phyloP scores from a whole-genome alignment of 2,888 invertebrate species.

The Calliscelio sp. region DNA sequence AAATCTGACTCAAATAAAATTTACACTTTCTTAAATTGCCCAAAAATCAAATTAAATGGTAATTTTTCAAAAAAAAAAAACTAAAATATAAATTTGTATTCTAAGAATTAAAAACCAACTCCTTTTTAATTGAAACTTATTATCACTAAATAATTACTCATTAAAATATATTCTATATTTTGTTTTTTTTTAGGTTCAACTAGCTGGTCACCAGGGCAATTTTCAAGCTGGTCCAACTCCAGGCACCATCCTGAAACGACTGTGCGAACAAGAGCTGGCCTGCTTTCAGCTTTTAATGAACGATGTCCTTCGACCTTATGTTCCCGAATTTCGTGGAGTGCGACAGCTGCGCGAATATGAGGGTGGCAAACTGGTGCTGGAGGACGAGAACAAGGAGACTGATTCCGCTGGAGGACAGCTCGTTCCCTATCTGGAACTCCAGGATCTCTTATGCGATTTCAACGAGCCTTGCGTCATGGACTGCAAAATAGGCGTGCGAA shows the following conservation, averaged over 20 bases:
- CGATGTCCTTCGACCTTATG: slow-evolving; percentile 94
- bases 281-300: slow-evolving; percentile 95
- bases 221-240: slow-evolving; percentile 97
- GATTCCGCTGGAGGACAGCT: slow-evolving; percentile 59
- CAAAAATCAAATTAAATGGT: no score
- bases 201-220: slow-evolving; percentile 98
- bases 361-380: slow-evolving; percentile 52
- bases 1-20: no score
- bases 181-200: slow-evolving; percentile 87
- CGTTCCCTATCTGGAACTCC: slow-evolving; percentile 93
- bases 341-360: slow-evolving; percentile 83
- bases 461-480: slow-evolving; percentile 98
- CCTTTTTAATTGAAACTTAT: no score
- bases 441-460: slow-evolving; percentile 96
- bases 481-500: slow-evolving; percentile 97
- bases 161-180: not conserved
- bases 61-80: no score
- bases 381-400: slow-evolving; percentile 47
- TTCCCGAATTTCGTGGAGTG: slow-evolving; percentile 96
- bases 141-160: no score
- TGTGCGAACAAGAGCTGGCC: slow-evolving; percentile 95
- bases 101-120: no score
- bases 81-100: no score
- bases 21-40: no score
- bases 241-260: slow-evolving; percentile 97